Evolutionary conservation across 2,797 vertebrate species (phyloP).

Genomic region (Pangasius djambal): DNA sequence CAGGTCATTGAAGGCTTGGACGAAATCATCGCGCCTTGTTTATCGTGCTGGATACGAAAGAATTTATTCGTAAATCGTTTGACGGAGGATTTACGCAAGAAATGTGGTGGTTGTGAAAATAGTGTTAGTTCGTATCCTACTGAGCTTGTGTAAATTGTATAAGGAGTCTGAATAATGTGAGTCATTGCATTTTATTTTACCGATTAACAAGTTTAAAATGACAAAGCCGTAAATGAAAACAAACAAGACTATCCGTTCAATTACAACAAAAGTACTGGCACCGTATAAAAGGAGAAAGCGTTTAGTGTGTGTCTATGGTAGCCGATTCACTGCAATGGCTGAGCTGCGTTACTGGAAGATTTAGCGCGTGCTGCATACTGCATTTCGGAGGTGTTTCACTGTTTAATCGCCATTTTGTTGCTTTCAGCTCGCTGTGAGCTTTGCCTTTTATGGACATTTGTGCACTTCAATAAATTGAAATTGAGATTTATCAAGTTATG

Average conservation of each 20-base stretch:
- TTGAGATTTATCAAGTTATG: too few species aligned
- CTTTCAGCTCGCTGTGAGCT: background rate
- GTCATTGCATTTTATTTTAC: background rate
- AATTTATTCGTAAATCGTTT: background rate
- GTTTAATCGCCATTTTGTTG: too few species aligned
- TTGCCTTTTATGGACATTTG: too few species aligned
- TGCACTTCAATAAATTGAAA: too few species aligned
- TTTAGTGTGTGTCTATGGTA: background rate
- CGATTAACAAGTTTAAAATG: too few species aligned
- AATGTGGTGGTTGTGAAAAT: background rate
- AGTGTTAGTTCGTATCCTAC: background rate
- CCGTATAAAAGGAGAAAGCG: background rate
- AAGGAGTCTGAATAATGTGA: background rate
- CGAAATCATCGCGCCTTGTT: background rate
- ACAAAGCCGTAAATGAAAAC: background rate
- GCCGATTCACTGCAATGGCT: background rate
- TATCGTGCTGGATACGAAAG: background rate
- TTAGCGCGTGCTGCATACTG: too few species aligned
- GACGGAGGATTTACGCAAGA: background rate
- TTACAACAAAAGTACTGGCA: background rate
- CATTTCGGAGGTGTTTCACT: too few species aligned
- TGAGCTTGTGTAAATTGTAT: background rate
- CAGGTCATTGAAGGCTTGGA: too few species aligned
- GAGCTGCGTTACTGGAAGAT: background rate
- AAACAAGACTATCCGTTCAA: background rate